These are phyloP conservation scores for Acyrthosiphon pisum DNA, from an alignment of 1,140 invertebrate species.

Conservation along the genomic window DNA sequence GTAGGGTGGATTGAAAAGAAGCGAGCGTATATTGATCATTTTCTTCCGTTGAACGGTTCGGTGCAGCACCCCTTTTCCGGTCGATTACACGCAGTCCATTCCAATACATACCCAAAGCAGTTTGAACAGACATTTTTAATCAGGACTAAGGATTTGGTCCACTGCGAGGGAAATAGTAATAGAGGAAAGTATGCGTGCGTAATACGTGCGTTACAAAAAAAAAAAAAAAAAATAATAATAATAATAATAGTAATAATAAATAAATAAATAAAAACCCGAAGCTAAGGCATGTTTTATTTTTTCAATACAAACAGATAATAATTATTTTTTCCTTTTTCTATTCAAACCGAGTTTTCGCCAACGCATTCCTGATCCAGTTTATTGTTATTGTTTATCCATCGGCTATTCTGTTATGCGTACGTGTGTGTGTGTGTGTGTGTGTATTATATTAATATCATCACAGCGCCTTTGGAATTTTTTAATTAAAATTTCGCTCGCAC, in stretches of 20 bases:
- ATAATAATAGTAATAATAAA: background rate
- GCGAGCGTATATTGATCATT: constrained; percentile 22
- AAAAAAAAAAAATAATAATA: too few species aligned
- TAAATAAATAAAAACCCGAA: background rate
- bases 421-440: background rate
- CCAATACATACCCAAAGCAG: background rate
- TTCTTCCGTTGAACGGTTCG: background rate
- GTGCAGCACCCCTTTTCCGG: constrained; percentile 48
- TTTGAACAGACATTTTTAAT: constrained; percentile 27
- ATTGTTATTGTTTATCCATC: constrained; percentile 54
- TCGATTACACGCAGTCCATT: constrained; percentile 27
- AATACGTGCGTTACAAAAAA: background rate
- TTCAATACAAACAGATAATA: constrained; percentile 17
- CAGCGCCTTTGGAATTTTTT: constrained; percentile 53
- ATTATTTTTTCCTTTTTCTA: constrained; percentile 45
- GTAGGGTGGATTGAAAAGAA: background rate
- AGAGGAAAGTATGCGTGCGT: background rate
- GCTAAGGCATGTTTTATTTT: background rate
- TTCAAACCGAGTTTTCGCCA: constrained; percentile 45
- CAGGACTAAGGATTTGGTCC: constrained; percentile 18
- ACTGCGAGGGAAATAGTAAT: background rate
- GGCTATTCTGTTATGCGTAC: constrained; percentile 3
- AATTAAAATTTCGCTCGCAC: constrained; percentile 47
- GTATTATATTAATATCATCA: constrained; percentile 24
- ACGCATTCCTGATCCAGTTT: constrained; percentile 51